Base-by-base conservation (phyloP, 2,888 invertebrate genomes). In the Resseliella maxima region DNA sequence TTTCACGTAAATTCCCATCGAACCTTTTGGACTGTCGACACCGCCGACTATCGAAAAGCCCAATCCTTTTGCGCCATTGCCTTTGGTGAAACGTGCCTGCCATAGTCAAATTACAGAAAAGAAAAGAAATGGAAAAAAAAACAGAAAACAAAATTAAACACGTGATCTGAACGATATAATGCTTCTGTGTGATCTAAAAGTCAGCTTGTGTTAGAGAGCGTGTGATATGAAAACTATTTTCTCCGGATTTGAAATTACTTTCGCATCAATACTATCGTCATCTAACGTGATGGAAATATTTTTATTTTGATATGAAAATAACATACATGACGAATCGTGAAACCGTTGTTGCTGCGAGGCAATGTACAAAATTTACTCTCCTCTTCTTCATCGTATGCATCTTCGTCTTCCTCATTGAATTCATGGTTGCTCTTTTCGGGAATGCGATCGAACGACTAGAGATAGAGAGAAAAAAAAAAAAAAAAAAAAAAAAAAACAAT, bases 21-120 rank as follows among this genome's bases (percentile, higher is more conserved):
- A 95, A 0, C 96, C 97, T 88, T 95, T 94, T 0, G 96, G 95
- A 21, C 96, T 96, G 90, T 97, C 97, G 86, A 94, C 93, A 0
- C 97, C 97, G 21, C 97, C 97, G 31, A 97, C 97, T 88, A 97
- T 96, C 88, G 96, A 97, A 91, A 97, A 97, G 27, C 97, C 97
- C 35, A 97, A 93, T 50, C 96, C 95, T 91, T 96, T 97, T 87
- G 94, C 94, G 21, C 96, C 95, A 1, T 95, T 95, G 85, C 96
- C 96, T 90, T 97, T 97, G 87, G 93, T 93, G 89, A 95, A 95
- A 87, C 93, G 92, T 87, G 94, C 94, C 92, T 93, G 90, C 10
- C n/a, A 38, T 83, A 5, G 10, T n/a, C 6, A 1, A 64, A n/a
- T n/a, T n/a, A n/a, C 18, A 54, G 10, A 54, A 6, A 41, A 5